A percentile compares a stretch with the other conserved stretches of the same genome.
Conservation (phyloP, 2,888 invertebrate genomes). For the Thera britannica region DNA sequence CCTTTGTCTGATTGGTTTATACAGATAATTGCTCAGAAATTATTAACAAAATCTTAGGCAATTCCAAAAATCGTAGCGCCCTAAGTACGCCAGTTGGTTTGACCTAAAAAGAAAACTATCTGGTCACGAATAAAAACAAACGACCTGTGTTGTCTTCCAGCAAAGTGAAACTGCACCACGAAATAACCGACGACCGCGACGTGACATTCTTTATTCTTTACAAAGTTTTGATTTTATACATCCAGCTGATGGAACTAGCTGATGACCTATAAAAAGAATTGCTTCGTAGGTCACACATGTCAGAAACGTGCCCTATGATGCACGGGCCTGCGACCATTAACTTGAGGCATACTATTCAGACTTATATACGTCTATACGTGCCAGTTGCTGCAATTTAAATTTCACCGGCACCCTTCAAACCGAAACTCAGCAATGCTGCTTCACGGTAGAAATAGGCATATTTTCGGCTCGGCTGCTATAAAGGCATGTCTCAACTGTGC, state of each 20-base stretch:
- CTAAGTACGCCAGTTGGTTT: conserved; percentile 25
- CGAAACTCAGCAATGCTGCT: too few species aligned
- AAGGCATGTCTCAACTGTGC: conserved; percentile 13
- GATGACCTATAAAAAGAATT: too few species aligned
- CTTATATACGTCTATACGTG: too few species aligned
- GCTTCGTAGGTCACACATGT: too few species aligned
- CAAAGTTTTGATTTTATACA: conserved; percentile 12
- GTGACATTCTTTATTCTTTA: conserved; percentile 19
- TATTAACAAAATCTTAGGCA: conserved; percentile 9
- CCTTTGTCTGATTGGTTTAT: neutral
- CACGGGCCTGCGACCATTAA: too few species aligned
- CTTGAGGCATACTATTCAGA: too few species aligned
- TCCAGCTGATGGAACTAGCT: too few species aligned
- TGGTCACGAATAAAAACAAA: conserved; percentile 29
- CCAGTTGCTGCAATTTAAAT: too few species aligned
- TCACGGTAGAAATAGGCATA: too few species aligned
- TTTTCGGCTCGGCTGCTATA: conserved; percentile 11
- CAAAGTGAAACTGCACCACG: conserved; percentile 27
- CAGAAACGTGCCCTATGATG: too few species aligned
- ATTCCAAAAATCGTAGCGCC: conserved; percentile 23
- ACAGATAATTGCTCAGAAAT: conserved; percentile 2
- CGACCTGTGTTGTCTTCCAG: conserved; percentile 17
- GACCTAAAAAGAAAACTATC: conserved; percentile 28
- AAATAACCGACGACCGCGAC: conserved; percentile 16
- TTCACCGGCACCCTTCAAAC: too few species aligned